Evolutionary conservation across 2,797 vertebrate genomes (phyloP), one percentile per base, ranked within the genome.

Genomic region (Amblyopsis hoosieri): DNA sequence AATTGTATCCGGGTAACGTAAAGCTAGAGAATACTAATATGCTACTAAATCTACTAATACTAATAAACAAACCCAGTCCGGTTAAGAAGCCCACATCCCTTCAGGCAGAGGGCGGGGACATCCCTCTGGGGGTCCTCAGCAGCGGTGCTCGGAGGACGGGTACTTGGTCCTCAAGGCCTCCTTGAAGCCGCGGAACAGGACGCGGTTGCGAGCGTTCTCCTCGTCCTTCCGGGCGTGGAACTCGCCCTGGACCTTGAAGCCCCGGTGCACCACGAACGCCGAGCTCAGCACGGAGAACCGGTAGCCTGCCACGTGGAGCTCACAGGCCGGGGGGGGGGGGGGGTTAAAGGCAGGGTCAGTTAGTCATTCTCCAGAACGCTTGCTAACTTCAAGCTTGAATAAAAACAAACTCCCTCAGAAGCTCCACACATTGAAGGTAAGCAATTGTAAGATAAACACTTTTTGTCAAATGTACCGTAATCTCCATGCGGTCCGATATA

Each of bases 121-220:
- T 7, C 29, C 23, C 3, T 7, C 5, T 4, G 7, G 12, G 17
- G 23, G 23, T n/a, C 55, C 31, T 13, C 4, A 0, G 91, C 96
- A 97, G 42, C 89, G 92, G 1, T 88, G 90, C 11, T 75, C 62
- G 2, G 96, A 96, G 42, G 88, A 83, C 0, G 94, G 94, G 72
- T 97, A 97, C 86, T 95, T 95, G 82, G 72, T 77, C 85, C 94
- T 97, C 78, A 97, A 89, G n/a, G 93, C 94, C 79, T 96, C 95
- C 79, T 97, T 96, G 89, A 98, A 98, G 75, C 73, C 91, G 1
- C 95, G 95, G 78, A 94, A 98, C 59, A 96, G 92, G n/a, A 90
- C 66, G 0, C 95, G 92, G 87, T 97, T 98, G 42, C 58, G 93
- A 15, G 87, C 90, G 87, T 97, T 96, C 89, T 98, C 96, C 19